Base-by-base conservation (phyloP, 2,888 invertebrate species). In the Darwinula stevensoni region DNA sequence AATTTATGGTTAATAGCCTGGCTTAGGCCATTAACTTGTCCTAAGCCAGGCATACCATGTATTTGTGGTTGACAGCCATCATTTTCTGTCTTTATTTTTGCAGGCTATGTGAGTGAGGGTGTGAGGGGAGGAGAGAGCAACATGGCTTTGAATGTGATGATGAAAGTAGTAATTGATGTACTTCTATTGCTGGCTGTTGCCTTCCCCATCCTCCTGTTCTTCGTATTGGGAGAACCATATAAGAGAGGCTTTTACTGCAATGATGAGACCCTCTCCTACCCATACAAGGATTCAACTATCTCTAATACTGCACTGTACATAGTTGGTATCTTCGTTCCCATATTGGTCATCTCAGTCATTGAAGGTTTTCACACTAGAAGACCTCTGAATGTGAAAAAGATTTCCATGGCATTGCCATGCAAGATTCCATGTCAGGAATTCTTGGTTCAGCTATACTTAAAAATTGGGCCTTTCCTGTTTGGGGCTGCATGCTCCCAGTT, bases 211-310 rank as follows among this genome's bases (percentile, higher is more conserved):
- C 32, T 34, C 15, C 27, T 15, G 16, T 33, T 29, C 14, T 16
- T 12, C n/a, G 26, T 34, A 13, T 15, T 32, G 3, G 34, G 34
- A n/a, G 28, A 34, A 3, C 9, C 22, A 4, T 75, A 65, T 48
- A 58, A 68, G 41, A 49, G 91, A 37, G 94, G 94, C 22, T 88
- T 88, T 58, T 88, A 76, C 57, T 91, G 91, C 55, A 71, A 82
- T 50, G 94, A 94, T 56, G 76, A 84, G 46, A 73, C 76, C 33
- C 62, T 94, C 30, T 64, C 63, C 45, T 76, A 88, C 50, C 88
- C 88, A 3, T 80, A 65, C 53, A 65, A 67, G 42, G 63, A 65
- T 0, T 34, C 76, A 6, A 78, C 80, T 1, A 67, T 82, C 39
- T 67, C 72, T 39, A 75, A 65, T 45, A 51, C 62, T 44, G 66